phyloP scores from a whole-genome alignment of 23 tunicate species.

The Halocynthia roretzi region DNA sequence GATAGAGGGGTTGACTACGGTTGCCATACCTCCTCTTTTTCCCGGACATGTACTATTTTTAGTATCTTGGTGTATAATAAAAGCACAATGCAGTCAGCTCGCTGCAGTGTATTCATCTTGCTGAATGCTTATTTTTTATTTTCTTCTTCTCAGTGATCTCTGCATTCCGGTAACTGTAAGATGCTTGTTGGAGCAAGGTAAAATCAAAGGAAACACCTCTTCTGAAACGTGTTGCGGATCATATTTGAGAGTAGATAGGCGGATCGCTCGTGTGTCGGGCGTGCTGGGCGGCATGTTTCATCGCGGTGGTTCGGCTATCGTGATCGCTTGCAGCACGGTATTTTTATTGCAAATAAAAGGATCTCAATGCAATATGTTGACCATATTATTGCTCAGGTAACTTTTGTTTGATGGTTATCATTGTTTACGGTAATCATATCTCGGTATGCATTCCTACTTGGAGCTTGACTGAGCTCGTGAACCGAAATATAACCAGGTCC shows the following conservation, averaged over 20 bases:
- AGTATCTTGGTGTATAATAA: no score
- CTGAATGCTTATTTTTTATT: no score
- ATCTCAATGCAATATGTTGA: not conserved
- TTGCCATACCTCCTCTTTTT: no score
- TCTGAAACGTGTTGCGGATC: conserved; percentile 5
- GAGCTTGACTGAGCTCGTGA: no score
- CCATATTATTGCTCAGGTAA: conserved; percentile 7
- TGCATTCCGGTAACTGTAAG: conserved; percentile 21
- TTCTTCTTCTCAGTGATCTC: conserved; percentile 5
- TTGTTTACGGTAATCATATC: not conserved
- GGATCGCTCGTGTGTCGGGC: conserved; percentile 1
- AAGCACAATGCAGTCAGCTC: no score
- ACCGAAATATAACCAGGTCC: no score
- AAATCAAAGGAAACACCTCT: not conserved
- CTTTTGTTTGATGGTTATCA: not conserved
- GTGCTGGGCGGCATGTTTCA: conserved; percentile 22
- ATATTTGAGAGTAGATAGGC: not conserved
- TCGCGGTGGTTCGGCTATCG: conserved; percentile 20
- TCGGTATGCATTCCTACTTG: not conserved
- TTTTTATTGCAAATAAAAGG: not conserved
- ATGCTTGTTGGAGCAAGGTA: not conserved
- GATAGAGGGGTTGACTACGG: no score
- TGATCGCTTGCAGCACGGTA: conserved; percentile 10
- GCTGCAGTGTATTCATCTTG: no score
- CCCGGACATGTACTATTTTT: no score